Evolutionary conservation across 2,797 vertebrate genomes (phyloP).

Genomic region (Rousettus madagascariensis): DNA sequence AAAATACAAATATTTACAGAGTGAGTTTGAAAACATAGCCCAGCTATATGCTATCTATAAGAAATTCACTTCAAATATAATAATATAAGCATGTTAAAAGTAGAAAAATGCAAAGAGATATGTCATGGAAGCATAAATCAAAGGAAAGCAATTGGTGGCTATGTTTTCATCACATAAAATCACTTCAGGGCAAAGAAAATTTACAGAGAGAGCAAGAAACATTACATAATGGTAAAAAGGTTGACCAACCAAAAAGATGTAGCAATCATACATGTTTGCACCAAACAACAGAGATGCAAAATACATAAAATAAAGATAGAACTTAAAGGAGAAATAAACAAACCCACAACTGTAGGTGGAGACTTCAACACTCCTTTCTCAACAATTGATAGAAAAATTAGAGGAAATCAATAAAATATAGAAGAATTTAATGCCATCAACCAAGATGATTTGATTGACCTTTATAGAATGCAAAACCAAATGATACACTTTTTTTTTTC

Average conservation of each 20-base stretch:
- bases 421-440: neutral
- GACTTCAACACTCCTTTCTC: neutral
- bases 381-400: neutral
- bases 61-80: neutral
- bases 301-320: neutral
- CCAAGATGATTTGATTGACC: neutral
- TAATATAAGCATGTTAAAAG: neutral
- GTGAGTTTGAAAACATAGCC: neutral
- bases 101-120: neutral
- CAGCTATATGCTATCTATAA: neutral
- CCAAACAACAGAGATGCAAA: neutral
- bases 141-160: neutral
- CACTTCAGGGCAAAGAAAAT: neutral
- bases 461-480: neutral
- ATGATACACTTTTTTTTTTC: neutral
- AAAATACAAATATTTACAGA: neutral
- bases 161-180: neutral
- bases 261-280: neutral
- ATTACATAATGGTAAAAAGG: neutral
- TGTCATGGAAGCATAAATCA: neutral
- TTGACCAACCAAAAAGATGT: neutral
- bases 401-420: neutral
- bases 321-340: neutral
- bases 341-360: neutral
- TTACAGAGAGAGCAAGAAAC: neutral